phyloP scores from a whole-genome alignment of 2,113 vertebrate genomes.

The Pelecanus crispus region DNA sequence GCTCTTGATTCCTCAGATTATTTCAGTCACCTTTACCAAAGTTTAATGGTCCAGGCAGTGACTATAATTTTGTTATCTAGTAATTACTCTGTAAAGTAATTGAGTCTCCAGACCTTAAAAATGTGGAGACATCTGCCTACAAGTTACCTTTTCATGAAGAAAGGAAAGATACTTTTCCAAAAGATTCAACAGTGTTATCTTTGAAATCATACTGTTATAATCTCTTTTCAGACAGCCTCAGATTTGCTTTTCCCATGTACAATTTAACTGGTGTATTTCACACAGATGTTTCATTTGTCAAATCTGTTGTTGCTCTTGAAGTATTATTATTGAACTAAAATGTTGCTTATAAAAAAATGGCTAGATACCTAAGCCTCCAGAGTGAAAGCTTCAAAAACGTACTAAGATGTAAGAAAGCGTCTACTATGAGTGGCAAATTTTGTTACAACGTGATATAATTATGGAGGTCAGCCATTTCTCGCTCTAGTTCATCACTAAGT shows the following conservation, averaged over 20 bases:
- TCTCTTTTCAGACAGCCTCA: neutral
- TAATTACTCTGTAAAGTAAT: slow-evolving; percentile 13
- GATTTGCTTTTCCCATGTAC: neutral
- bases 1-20: neutral
- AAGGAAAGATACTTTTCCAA: neutral
- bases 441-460: neutral
- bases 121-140: neutral
- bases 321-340: neutral
- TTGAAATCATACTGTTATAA: neutral
- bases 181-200: neutral
- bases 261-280: neutral
- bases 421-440: neutral
- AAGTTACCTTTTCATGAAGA: neutral
- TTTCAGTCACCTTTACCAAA: slow-evolving; percentile 44
- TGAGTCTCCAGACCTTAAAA: neutral
- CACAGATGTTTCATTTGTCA: neutral
- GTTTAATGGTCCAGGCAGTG: slow-evolving; percentile 1
- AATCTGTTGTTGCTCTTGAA: neutral
- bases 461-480: neutral
- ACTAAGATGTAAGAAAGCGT: neutral
- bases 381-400: neutral
- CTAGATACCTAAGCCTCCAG: neutral
- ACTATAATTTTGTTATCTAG: slow-evolving; percentile 16
- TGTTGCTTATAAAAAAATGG: neutral
- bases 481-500: neutral